Base-by-base conservation (phyloP, 2,797 vertebrate species). In the Poeciliopsis turneri region DNA sequence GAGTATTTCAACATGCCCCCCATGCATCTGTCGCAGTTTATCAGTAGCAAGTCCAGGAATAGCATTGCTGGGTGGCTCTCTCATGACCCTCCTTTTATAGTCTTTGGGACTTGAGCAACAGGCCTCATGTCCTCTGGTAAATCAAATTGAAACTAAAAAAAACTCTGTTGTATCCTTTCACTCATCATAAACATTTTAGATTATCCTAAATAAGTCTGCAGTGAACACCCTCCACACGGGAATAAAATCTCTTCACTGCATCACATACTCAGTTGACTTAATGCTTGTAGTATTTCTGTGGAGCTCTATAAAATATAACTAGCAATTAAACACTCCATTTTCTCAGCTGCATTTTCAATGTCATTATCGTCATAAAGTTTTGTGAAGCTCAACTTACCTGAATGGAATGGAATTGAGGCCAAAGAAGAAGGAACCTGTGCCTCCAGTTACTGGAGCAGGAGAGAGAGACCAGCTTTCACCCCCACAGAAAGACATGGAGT, bases 11-110 rank as follows among this genome's bases (percentile, higher is more conserved):
- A 88, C 97, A 97, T 97, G 96, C 96, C 96, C 82, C 81, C 80
- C 83, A 83, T 95, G 95, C 98, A 99, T 99, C 98, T 99, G 98
- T 98, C 95, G 92, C 94, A 93, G 84, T 95, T 95, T 96, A 95
- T 99, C 98, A 99, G 96, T 93, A 87, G 92, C 84, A 90, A 73
- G 88, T 96, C 97, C 97, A 95, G 93, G 95, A 99, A 99, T 99
- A 99, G 98, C 94, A 96, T 91, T 91, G 68, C 85, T 91, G 92
- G 90, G 92, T 68, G 57, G 84, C 89, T 93, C 86, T 86, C 88
- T 87, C 89, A 93, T 93, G 79, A 89, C 92, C 95, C 96, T 96
- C 97, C 97, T 97, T 98, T 97, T 97, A 97, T 97, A 98, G 97
- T 95, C 92, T 95, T 93, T 93, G 91, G 94, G 92, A 90, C 78